A percentile compares a stretch with the other conserved stretches of the same genome.
phyloP scores from a whole-genome alignment of 2,888 invertebrate species.

The Drosophila colorata region DNA sequence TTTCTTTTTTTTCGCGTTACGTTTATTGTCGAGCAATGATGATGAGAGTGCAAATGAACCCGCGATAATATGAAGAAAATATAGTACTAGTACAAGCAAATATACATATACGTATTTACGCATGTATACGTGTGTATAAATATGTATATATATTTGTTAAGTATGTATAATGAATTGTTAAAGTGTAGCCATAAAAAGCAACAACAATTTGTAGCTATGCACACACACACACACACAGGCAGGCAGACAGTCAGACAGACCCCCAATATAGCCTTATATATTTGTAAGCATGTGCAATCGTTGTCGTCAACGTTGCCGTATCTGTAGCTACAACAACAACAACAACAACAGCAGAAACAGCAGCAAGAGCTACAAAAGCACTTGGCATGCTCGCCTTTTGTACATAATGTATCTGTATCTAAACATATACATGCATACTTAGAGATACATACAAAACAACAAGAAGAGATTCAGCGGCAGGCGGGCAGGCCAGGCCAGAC shows the following conservation, averaged over 20 bases:
- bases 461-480: slow-evolving; percentile 16
- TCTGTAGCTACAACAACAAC: slow-evolving; percentile 46
- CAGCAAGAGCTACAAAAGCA: slow-evolving; percentile 41
- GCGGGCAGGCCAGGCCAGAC: slow-evolving; percentile 18
- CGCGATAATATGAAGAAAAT: slow-evolving; percentile 25
- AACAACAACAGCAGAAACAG: slow-evolving; percentile 27
- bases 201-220: slow-evolving; percentile 34
- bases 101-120: slow-evolving; percentile 1
- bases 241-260: slow-evolving; percentile 7
- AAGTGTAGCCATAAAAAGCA: slow-evolving; percentile 59
- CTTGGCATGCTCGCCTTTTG: slow-evolving; percentile 53
- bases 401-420: slow-evolving; percentile 74
- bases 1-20: slow-evolving; percentile 7
- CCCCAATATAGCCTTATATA: not conserved
- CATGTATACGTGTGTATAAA: not conserved
- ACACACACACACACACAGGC: slow-evolving; percentile 20
- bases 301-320: slow-evolving; percentile 43
- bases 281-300: slow-evolving; percentile 16
- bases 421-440: slow-evolving; percentile 44
- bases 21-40: not conserved
- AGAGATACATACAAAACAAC: slow-evolving; percentile 14
- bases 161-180: slow-evolving; percentile 56
- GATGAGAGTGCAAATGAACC: slow-evolving; percentile 25
- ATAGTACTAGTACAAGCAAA: slow-evolving; percentile 8
- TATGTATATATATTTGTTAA: slow-evolving; percentile 10